These are phyloP conservation scores for Melanotaenia nigrans DNA, from an alignment of 2,797 vertebrate species.

Conservation along the genomic window DNA sequence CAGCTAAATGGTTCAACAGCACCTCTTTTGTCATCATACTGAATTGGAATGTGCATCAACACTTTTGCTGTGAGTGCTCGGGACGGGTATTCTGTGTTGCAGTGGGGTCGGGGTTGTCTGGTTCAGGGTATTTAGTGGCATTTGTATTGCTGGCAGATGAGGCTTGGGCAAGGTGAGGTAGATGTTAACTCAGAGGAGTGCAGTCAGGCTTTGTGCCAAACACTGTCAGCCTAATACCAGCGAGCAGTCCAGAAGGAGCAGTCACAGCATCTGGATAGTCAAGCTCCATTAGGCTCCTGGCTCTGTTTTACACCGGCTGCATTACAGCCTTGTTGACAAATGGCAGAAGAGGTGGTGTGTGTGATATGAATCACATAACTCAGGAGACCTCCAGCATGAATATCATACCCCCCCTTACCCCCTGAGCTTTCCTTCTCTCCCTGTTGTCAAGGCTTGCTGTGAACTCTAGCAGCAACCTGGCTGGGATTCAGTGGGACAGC, in stretches of 20 bases:
- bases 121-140: conserved; percentile 56
- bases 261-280: conserved; percentile 79
- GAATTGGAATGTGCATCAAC: conserved; percentile 17
- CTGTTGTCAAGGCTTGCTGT: conserved; percentile 48
- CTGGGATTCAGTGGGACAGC: conserved; percentile 56
- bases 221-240: conserved; percentile 67
- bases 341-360: conserved; percentile 73
- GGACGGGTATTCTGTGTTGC: conserved; percentile 1
- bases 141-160: conserved; percentile 54
- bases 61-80: conserved; percentile 15
- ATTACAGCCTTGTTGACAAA: conserved; percentile 77
- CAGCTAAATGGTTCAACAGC: conserved; percentile 20
- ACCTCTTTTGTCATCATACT: conserved; percentile 8
- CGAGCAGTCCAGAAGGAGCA: conserved; percentile 62
- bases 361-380: conserved; percentile 76
- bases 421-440: conserved; percentile 44
- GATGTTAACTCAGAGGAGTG: conserved; percentile 59
- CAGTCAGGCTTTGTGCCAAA: conserved; percentile 71
- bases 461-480: conserved; percentile 53
- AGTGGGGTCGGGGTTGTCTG: conserved; percentile 1
- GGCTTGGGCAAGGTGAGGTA: conserved; percentile 60
- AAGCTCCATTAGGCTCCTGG: conserved; percentile 80
- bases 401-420: conserved; percentile 45
- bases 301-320: conserved; percentile 73
- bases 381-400: conserved; percentile 69